These are phyloP conservation scores for Schlechtendalia chinensis DNA, from an alignment of 1,140 invertebrate genomes.

Conservation along the genomic window DNA sequence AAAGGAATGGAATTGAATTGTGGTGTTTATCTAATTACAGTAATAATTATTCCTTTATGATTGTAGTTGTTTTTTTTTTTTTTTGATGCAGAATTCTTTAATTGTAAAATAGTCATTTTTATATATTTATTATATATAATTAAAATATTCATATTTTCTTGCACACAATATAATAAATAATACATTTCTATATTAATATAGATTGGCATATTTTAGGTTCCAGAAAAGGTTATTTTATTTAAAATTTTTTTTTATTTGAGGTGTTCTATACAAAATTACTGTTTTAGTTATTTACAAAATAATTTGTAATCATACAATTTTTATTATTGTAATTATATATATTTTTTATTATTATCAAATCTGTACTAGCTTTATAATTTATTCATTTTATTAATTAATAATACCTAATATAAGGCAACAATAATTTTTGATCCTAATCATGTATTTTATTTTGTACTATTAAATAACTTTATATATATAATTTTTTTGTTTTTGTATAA, in stretches of 20 bases:
- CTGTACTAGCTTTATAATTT: background rate
- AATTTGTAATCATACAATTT: background rate
- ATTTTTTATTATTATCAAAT: background rate
- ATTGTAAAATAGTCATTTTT: background rate
- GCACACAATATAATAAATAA: conserved; percentile 2
- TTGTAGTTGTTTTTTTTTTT: background rate
- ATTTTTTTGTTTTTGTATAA: conserved; percentile 38
- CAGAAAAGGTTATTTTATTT: background rate
- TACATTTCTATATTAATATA: background rate
- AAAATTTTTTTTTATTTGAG: background rate
- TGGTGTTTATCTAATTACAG: background rate
- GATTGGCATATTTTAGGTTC: conserved; percentile 22
- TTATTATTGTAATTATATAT: too few relatives aligned
- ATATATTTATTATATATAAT: background rate
- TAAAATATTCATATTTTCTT: too few relatives aligned
- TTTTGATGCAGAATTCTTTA: background rate
- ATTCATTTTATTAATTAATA: conserved; percentile 26
- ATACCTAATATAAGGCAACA: conserved; percentile 15
- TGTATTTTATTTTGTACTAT: conserved; percentile 48
- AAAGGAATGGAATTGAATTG: background rate
- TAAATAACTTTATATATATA: conserved; percentile 38
- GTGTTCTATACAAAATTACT: background rate
- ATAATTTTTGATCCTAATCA: conserved; percentile 28
- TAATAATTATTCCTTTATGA: conserved; percentile 2
- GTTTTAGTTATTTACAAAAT: background rate